Conservation (phyloP, 2,888 invertebrate species). For the Lepidochrysops patricia region DNA sequence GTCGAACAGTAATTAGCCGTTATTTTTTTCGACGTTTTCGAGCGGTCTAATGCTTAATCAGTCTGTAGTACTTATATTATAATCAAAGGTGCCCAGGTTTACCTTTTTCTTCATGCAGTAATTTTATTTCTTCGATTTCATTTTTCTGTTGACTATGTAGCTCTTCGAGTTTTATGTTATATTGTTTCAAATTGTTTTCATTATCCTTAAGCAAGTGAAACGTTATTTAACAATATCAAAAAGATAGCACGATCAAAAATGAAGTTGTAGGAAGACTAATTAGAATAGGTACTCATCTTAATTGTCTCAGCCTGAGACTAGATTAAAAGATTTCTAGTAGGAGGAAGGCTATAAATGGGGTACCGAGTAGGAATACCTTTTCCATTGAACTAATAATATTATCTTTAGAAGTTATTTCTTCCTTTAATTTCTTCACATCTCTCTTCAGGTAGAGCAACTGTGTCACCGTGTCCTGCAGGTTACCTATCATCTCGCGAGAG, state of each 20-base stretch:
- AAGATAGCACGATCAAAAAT: neutral
- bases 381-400: slow-evolving; percentile 36
- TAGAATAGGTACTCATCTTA: no score
- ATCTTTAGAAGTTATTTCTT: slow-evolving; percentile 45
- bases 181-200: slow-evolving; percentile 38
- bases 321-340: no score
- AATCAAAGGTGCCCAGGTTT: no score
- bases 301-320: no score
- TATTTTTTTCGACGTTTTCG: no score
- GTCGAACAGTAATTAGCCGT: no score
- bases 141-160: slow-evolving; percentile 43
- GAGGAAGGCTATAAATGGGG: no score
- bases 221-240: neutral
- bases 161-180: slow-evolving; percentile 39
- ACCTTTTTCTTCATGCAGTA: slow-evolving; percentile 50
- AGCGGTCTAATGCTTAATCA: no score
- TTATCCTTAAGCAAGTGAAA: slow-evolving; percentile 43
- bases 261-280: neutral
- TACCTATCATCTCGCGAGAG: slow-evolving; percentile 62
- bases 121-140: slow-evolving; percentile 43
- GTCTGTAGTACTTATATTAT: no score
- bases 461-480: slow-evolving; percentile 61
- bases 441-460: slow-evolving; percentile 58
- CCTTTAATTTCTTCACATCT: slow-evolving; percentile 52
- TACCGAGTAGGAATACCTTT: no score